Conservation (phyloP, 2,888 invertebrate genomes). For the Idaea aversata region DNA sequence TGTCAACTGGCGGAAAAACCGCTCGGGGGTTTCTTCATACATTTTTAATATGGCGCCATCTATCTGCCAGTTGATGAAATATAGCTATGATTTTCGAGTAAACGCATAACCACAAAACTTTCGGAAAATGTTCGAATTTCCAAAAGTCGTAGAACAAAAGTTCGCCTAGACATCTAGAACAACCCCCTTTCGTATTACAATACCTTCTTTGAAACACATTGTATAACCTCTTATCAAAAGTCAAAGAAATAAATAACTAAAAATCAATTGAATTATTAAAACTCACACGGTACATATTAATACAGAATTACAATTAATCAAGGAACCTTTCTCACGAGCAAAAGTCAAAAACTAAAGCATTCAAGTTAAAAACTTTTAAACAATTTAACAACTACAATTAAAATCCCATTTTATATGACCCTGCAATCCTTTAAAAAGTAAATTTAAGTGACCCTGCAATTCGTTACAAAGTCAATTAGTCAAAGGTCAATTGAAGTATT, state of each 20-base stretch:
- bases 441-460: constrained; percentile 18
- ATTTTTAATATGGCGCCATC: too few relatives aligned
- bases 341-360: constrained; percentile 1
- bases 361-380: neutral
- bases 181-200: neutral
- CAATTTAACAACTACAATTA: constrained; percentile 13
- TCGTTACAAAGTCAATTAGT: constrained; percentile 34
- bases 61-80: too few relatives aligned
- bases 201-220: neutral
- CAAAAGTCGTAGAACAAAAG: too few relatives aligned
- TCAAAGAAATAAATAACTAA: neutral
- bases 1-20: too few relatives aligned
- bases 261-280: constrained; percentile 3
- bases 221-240: neutral
- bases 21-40: too few relatives aligned
- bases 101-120: too few relatives aligned
- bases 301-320: neutral
- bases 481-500: constrained; percentile 19
- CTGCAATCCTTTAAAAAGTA: constrained; percentile 30
- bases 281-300: neutral
- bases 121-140: too few relatives aligned
- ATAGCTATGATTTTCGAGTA: too few relatives aligned
- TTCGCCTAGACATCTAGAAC: neutral
- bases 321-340: constrained; percentile 14
- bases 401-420: constrained; percentile 18